Conservation (phyloP, 2,797 vertebrate species). For the Cossypha polioptera region DNA sequence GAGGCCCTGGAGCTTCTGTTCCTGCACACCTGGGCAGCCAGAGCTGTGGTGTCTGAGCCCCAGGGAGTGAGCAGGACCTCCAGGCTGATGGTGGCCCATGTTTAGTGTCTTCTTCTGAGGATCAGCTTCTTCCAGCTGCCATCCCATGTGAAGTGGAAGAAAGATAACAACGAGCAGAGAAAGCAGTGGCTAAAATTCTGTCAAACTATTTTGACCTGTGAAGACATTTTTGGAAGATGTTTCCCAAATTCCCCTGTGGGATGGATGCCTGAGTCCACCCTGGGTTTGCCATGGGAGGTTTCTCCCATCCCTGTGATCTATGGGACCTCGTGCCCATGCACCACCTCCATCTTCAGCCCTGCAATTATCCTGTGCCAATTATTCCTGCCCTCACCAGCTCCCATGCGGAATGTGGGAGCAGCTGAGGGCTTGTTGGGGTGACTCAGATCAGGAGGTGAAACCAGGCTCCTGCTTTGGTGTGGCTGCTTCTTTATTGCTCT, state of each 20-base stretch:
- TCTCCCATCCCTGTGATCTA: neutral
- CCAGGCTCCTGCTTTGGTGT: neutral
- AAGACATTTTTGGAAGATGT: neutral
- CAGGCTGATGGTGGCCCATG: neutral
- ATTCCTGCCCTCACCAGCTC: neutral
- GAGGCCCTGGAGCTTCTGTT: neutral
- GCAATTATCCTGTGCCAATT: neutral
- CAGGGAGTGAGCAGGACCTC: neutral
- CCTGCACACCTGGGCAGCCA: neutral
- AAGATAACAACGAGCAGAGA: neutral
- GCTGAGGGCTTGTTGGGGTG: fast-evolving
- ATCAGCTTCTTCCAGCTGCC: neutral
- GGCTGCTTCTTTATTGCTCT: neutral
- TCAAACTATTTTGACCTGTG: neutral
- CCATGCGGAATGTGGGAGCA: neutral
- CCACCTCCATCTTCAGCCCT: neutral
- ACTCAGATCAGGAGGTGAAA: fast-evolving
- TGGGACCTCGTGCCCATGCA: neutral
- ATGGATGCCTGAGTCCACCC: neutral
- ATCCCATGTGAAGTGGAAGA: fast-evolving
- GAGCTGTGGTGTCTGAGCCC: fast-evolving
- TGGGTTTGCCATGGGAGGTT: neutral
- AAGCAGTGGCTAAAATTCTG: fast-evolving
- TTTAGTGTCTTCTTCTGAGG: neutral
- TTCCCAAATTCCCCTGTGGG: neutral